phyloP scores from a whole-genome alignment of 2,113 vertebrate species.

The Philantomba maxwellii region DNA sequence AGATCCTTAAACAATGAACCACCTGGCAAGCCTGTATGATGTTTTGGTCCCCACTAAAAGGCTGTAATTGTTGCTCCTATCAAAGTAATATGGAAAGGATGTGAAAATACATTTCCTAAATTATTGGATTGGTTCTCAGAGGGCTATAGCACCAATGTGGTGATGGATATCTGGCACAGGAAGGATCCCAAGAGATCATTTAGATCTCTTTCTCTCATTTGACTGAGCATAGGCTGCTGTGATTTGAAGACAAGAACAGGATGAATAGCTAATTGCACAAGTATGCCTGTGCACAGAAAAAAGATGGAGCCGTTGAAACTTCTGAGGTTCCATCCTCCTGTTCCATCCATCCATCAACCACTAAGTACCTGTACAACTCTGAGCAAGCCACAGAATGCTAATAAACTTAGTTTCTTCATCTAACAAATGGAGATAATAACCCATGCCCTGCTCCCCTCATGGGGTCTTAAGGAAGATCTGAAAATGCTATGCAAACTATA shows the following conservation, averaged over 20 bases:
- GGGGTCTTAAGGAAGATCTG: neutral
- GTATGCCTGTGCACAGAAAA: neutral
- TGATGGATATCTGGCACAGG: neutral
- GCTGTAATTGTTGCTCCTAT: neutral
- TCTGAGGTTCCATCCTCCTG: neutral
- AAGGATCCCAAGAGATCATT: neutral
- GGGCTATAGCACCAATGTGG: neutral
- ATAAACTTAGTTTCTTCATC: neutral
- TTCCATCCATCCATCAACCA: neutral
- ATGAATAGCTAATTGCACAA: neutral
- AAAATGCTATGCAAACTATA: neutral
- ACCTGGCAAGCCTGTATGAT: neutral
- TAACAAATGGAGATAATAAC: neutral
- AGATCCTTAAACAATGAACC: neutral
- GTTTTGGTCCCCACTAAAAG: neutral
- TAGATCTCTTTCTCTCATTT: neutral
- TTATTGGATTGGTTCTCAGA: neutral
- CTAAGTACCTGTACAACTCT: neutral
- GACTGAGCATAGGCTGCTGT: neutral
- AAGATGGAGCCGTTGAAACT: neutral
- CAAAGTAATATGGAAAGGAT: neutral
- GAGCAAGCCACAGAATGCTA: neutral
- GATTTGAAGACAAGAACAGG: neutral
- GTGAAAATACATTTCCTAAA: neutral
- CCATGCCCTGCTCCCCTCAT: fast-evolving